phyloP scores from a whole-genome alignment of 2,113 vertebrate species.

The Cyanoderma ruficeps region DNA sequence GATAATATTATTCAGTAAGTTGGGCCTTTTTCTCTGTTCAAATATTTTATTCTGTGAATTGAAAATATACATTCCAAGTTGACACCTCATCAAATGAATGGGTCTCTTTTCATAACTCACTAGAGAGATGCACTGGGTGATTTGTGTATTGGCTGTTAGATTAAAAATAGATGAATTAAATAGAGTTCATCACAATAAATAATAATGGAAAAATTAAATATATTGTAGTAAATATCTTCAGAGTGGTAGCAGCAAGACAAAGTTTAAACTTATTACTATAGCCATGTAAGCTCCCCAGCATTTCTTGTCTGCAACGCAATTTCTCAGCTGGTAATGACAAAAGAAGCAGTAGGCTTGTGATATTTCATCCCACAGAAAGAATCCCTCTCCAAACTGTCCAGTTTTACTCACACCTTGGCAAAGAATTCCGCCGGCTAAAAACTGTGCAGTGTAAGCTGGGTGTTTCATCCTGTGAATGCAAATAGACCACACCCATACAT shows the following conservation, averaged over 20 bases:
- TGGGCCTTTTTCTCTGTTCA: neutral
- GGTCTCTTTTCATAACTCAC: neutral
- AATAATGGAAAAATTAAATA: neutral
- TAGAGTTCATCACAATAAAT: neutral
- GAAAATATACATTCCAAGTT: slow-evolving; percentile 15
- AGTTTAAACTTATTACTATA: neutral
- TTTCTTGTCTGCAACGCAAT: neutral
- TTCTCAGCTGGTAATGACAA: neutral
- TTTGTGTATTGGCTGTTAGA: neutral
- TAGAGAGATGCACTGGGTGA: neutral
- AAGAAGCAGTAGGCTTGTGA: neutral
- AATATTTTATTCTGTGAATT: slow-evolving; percentile 9
- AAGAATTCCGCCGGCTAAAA: neutral
- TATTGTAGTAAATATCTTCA: neutral
- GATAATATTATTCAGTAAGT: slow-evolving; percentile 15
- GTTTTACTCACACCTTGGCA: neutral
- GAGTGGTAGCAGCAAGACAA: neutral
- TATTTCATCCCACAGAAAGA: neutral
- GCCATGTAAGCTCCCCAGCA: neutral
- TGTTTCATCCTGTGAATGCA: neutral
- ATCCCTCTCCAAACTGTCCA: neutral
- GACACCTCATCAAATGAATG: neutral
- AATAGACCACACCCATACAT: neutral
- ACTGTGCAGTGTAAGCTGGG: neutral
- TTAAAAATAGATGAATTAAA: neutral